Evolutionary conservation across 2,888 invertebrate genomes (phyloP).

Genomic region (Drosophila meridionalis): DNA sequence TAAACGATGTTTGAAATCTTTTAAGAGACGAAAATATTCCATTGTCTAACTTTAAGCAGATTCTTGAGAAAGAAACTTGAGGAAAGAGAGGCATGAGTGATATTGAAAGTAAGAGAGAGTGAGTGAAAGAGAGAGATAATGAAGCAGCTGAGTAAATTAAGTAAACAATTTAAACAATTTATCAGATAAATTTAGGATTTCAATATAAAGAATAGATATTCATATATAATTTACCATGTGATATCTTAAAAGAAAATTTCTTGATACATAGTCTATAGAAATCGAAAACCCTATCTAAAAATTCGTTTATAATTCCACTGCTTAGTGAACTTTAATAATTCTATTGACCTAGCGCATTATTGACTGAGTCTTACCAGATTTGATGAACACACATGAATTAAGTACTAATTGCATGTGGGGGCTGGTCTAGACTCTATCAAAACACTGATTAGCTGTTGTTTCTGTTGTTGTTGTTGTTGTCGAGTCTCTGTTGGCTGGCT

Average conservation of each 20-base stretch:
- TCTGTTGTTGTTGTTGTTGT: constrained; percentile 2
- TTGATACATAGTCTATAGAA: not conserved
- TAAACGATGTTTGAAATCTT: not conserved
- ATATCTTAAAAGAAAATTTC: not conserved
- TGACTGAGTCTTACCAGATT: not conserved
- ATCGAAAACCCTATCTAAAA: not conserved
- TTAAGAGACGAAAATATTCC: not conserved
- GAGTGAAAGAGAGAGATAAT: not conserved
- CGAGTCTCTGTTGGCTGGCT: not conserved
- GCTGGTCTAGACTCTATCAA: constrained; percentile 22
- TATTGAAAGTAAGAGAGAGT: not conserved
- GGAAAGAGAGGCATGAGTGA: not conserved
- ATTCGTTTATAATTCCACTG: not conserved
- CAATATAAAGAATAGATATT: not conserved
- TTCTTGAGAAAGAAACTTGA: not conserved
- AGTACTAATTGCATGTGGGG: constrained; percentile 5
- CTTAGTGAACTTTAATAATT: not conserved
- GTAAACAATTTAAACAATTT: too few species aligned
- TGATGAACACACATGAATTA: not conserved
- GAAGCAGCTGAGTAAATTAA: not conserved
- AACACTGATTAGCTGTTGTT: constrained; percentile 8
- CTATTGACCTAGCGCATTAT: not conserved
- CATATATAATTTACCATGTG: too few species aligned
- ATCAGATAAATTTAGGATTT: too few species aligned
- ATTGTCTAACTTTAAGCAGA: not conserved